Evolutionary conservation across 2,113 vertebrate species (phyloP).

Genomic region (Ptilonorhynchus violaceus): DNA sequence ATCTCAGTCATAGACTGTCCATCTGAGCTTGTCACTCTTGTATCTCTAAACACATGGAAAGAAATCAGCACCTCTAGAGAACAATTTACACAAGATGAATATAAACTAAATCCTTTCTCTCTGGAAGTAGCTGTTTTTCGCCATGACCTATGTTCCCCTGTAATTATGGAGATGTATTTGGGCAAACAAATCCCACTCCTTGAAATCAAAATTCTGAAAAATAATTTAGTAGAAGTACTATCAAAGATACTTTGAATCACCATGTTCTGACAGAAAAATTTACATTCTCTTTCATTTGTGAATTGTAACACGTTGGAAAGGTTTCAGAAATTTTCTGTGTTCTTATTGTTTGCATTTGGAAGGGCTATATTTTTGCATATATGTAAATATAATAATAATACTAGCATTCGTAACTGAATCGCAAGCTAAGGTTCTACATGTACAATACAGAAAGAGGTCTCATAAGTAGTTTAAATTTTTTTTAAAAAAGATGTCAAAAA

Average conservation of each 20-base stretch:
- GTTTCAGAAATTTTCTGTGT: background rate
- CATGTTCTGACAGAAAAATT: background rate
- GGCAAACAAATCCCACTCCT: background rate
- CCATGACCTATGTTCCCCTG: background rate
- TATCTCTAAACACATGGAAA: background rate
- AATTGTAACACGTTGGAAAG: background rate
- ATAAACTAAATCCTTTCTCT: fast-evolving
- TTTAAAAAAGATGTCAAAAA: background rate
- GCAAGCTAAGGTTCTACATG: background rate
- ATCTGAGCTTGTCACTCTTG: background rate
- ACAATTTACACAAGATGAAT: background rate
- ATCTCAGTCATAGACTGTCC: background rate
- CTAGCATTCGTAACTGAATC: background rate
- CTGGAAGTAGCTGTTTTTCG: background rate
- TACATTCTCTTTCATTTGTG: background rate
- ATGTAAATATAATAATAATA: background rate
- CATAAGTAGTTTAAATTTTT: background rate
- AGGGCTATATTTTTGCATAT: background rate
- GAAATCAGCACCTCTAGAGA: background rate
- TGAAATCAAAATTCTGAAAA: background rate
- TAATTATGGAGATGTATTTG: background rate
- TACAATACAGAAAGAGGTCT: background rate
- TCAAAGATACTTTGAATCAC: background rate
- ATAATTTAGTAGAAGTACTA: background rate
- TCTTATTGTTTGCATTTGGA: background rate